Evolutionary conservation across 2,888 invertebrate species (phyloP).

Genomic region (Caenorhabditis sinica): DNA sequence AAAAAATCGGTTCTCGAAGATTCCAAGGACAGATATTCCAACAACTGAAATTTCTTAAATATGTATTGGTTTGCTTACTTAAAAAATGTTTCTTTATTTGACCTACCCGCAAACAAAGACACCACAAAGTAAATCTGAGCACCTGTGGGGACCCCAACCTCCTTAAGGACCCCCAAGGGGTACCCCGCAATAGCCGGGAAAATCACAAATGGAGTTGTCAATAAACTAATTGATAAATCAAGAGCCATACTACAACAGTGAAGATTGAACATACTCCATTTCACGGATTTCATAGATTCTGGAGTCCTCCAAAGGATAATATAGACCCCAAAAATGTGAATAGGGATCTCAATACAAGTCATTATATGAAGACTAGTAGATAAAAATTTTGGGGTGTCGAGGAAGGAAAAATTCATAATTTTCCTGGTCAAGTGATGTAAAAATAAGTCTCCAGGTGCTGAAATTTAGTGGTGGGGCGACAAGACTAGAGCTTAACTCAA

Average conservation of each 20-base stretch:
- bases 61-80: too few species aligned
- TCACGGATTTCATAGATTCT: conserved; percentile 13
- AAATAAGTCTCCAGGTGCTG: too few species aligned
- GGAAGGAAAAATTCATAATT: conserved; percentile 27
- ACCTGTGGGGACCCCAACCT: background rate
- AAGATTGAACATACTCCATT: conserved; percentile 28
- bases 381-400: conserved; percentile 17
- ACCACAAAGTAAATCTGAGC: conserved; percentile 17
- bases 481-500: background rate
- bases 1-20: conserved; percentile 9
- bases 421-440: too few species aligned
- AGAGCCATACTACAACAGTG: conserved; percentile 20
- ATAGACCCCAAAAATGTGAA: conserved; percentile 29
- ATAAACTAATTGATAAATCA: conserved; percentile 10
- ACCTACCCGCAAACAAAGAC: background rate
- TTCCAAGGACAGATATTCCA: background rate
- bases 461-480: too few species aligned
- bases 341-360: conserved; percentile 21
- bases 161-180: background rate
- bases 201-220: conserved; percentile 23
- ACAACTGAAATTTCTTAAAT: conserved; percentile 4
- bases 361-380: conserved; percentile 16
- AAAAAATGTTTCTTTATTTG: too few species aligned
- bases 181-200: conserved; percentile 17
- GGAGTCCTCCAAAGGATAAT: conserved; percentile 31